phyloP scores from a whole-genome alignment of 2,797 vertebrate species.

The Iguana delicatissima region DNA sequence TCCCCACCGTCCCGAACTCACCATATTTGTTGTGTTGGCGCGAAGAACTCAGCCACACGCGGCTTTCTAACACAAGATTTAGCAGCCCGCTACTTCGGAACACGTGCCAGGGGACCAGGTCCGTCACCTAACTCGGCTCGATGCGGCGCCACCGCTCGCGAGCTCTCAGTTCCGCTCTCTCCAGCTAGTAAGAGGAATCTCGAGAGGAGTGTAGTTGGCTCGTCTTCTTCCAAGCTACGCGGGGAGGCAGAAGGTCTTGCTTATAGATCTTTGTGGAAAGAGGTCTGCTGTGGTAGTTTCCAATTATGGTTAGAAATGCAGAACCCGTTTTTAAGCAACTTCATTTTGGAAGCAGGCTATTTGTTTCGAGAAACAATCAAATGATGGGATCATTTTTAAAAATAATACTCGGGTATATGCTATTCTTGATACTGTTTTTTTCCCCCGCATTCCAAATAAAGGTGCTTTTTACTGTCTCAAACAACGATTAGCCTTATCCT shows the following conservation, averaged over 20 bases:
- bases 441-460: too few species aligned
- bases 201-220: too few species aligned
- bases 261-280: too few species aligned
- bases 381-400: neutral
- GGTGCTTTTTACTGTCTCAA: too few species aligned
- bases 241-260: too few species aligned
- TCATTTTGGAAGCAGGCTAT: neutral
- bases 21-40: neutral
- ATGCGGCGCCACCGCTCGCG: accelerated
- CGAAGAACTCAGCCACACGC: accelerated
- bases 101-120: neutral
- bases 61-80: neutral
- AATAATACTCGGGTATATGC: neutral
- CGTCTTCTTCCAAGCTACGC: too few species aligned
- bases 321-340: too few species aligned
- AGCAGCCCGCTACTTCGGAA: accelerated
- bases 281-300: too few species aligned
- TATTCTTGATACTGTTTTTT: too few species aligned
- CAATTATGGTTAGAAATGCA: too few species aligned
- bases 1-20: accelerated
- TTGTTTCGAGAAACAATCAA: neutral
- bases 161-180: neutral
- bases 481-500: neutral
- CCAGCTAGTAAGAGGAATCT: too few species aligned
- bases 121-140: neutral